Percentiles rank a stretch among this genome's conserved stretches.
Conservation (phyloP, 2,113 vertebrate genomes). For the Poicephalus gulielmi region DNA sequence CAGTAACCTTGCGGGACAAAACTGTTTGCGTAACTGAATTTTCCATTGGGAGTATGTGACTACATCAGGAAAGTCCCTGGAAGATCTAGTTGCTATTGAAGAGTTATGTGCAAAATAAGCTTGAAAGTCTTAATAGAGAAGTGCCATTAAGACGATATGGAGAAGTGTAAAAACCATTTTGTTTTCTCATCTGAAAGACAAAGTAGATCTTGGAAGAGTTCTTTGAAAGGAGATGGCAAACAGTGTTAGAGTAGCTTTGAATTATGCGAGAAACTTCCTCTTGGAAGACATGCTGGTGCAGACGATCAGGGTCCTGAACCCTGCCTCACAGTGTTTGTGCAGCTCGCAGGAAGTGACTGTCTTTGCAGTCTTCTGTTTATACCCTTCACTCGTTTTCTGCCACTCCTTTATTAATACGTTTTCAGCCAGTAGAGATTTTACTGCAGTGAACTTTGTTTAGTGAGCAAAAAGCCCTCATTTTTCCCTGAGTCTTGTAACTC, state of each 20-base stretch:
- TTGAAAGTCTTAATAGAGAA: not conserved
- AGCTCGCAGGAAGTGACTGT: not conserved
- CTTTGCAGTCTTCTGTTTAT: not conserved
- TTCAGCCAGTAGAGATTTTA: not conserved
- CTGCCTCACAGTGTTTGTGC: not conserved
- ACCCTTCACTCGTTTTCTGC: not conserved
- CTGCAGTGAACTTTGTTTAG: not conserved
- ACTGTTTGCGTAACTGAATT: not conserved
- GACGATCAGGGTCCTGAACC: accelerated
- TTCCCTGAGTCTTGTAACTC: not conserved
- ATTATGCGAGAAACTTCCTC: not conserved
- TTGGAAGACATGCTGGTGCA: not conserved
- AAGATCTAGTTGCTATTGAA: not conserved
- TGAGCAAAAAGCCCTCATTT: not conserved
- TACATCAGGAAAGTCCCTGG: not conserved
- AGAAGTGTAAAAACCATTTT: not conserved
- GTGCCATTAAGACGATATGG: not conserved
- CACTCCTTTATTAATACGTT: not conserved
- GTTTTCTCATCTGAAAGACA: not conserved
- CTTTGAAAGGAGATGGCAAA: not conserved
- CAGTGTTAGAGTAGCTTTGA: not conserved
- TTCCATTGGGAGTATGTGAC: not conserved
- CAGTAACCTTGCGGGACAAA: not conserved
- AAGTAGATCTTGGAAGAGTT: not conserved
- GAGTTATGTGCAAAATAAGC: not conserved